Evolutionary conservation across 2,888 invertebrate species (phyloP), one percentile per base, ranked within the genome.

Genomic region (Epinotia nisella): DNA sequence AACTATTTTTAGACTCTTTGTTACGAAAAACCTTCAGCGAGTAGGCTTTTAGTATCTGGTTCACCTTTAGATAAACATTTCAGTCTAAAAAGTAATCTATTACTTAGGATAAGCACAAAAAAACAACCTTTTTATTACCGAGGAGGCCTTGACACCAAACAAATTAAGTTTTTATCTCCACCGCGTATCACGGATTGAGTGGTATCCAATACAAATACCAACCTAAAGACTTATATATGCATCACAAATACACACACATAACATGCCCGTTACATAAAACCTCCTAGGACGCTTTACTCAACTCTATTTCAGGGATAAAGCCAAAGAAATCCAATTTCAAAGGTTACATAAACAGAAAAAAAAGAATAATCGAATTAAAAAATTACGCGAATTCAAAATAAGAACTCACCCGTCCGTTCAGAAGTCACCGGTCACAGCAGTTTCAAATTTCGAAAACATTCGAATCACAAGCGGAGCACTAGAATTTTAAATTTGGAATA

Each of bases 291-390:
- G 65, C 51, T 64, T 49, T 35, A 65, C 3, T 58, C 2, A 21
- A 45, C 19, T 53, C 61, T 68, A 72, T 72, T 62, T 45, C 10
- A 71, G 35, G 59, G 21, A 65, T 53, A 62, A 69, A 69, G 35
- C 69, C 53, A 53, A 56, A 74, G 56, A 75, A 82, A 85, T 84
- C 85, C 81, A 82, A 85, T 85, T 85, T 82, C 21, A 39, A 58
- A 64, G 41, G 59, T 72, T 72, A 73, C 73, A 67, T 69, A 73
- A 73, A 73, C 77, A 68, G 58, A 75, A 66, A 71, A 24, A n/a
- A 35, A 49, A 59, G 70, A 75, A 61, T 82, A 85, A 85, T 83
- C 79, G 74, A 75, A 85, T 83, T 83, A 78, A 78, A 79, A 78
- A 80, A 79, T 77, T 78, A 77, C 77, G 78, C 68, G 35, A 72